These are phyloP conservation scores for Drosophila nebulosa DNA, from an alignment of 1,140 invertebrate species.

Conservation along the genomic window DNA sequence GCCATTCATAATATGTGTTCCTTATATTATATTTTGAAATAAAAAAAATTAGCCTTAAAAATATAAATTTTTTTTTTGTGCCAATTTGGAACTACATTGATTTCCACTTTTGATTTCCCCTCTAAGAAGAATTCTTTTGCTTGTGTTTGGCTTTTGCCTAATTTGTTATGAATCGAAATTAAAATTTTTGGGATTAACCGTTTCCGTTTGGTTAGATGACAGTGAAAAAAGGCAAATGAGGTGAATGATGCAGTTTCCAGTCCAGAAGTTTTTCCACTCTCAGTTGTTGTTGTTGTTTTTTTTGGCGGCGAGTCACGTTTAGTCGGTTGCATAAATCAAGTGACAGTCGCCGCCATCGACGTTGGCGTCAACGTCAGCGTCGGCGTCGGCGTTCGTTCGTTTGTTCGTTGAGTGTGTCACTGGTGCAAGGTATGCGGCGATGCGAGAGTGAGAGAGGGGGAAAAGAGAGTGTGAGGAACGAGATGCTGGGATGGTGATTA, in stretches of 20 bases:
- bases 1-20: too few relatives aligned
- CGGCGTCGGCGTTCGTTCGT: slow-evolving; percentile 17
- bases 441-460: slow-evolving; percentile 7
- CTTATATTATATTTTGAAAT: too few relatives aligned
- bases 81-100: too few relatives aligned
- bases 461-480: not conserved
- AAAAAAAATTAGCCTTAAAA: too few relatives aligned
- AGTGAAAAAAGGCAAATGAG: too few relatives aligned
- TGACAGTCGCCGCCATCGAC: slow-evolving; percentile 27
- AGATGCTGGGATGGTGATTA: slow-evolving; percentile 72
- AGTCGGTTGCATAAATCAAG: slow-evolving; percentile 51
- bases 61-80: too few relatives aligned
- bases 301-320: slow-evolving; percentile 43
- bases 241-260: too few relatives aligned
- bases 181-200: too few relatives aligned
- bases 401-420: slow-evolving; percentile 44
- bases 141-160: not conserved
- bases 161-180: not conserved
- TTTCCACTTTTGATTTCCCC: too few relatives aligned
- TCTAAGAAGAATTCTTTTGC: too few relatives aligned
- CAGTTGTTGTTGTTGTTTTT: not conserved
- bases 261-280: not conserved
- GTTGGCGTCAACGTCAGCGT: not conserved
- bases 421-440: slow-evolving; percentile 33
- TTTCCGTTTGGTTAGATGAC: too few relatives aligned